A percentile compares a stretch with the other conserved stretches of the same genome.
phyloP scores from a whole-genome alignment of 2,113 vertebrate genomes.

The Marmota monax region DNA sequence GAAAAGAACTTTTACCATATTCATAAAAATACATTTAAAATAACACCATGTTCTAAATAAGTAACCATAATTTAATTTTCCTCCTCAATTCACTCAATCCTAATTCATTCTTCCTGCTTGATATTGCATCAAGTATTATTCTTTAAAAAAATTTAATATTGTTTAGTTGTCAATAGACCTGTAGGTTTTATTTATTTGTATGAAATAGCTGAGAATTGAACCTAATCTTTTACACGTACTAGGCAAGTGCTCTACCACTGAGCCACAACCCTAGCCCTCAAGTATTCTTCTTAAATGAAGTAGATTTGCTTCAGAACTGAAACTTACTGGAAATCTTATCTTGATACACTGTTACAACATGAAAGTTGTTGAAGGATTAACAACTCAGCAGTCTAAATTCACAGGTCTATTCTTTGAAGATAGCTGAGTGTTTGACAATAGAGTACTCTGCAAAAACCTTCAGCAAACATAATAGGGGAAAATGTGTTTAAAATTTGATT shows the following conservation, averaged over 20 bases:
- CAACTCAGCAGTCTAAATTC: background rate
- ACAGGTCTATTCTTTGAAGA: background rate
- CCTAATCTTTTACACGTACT: too few relatives aligned
- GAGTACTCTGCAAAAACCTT: background rate
- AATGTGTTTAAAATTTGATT: background rate
- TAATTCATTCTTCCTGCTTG: background rate
- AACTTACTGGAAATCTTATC: background rate
- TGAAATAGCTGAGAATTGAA: too few relatives aligned
- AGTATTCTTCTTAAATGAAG: background rate
- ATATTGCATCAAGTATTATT: background rate
- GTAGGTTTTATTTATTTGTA: too few relatives aligned
- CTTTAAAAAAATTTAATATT: background rate
- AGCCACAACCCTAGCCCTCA: too few relatives aligned
- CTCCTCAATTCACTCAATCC: background rate
- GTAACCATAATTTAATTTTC: constrained; percentile 1
- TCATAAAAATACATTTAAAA: background rate
- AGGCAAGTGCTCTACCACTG: too few relatives aligned
- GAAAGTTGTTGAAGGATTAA: background rate
- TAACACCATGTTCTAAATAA: background rate
- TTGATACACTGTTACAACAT: background rate
- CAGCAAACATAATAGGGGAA: background rate
- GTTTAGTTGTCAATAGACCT: too few relatives aligned
- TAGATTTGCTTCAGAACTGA: background rate
- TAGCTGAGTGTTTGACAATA: background rate
- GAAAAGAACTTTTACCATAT: background rate